Conservation (phyloP, 1,140 invertebrate genomes). For the Drosophila sturtevanti region DNA sequence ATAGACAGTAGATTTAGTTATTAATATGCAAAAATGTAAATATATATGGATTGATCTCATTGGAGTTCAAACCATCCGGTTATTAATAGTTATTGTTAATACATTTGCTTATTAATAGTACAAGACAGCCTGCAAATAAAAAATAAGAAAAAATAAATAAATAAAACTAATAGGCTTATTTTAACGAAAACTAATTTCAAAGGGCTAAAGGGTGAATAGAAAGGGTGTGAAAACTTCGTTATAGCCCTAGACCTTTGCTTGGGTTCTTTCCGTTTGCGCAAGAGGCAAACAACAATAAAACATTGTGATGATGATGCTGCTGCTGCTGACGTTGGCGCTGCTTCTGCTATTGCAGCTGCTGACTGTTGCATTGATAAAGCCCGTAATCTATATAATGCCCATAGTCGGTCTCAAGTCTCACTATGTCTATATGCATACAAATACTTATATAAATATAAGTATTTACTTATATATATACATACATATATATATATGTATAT, state of each 20-base stretch:
- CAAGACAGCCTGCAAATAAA: no score
- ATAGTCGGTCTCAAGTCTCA: slow-evolving; percentile 49
- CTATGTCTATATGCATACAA: slow-evolving; percentile 15
- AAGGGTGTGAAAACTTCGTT: not conserved
- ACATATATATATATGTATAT: slow-evolving; percentile 3
- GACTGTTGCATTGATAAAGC: slow-evolving; percentile 58
- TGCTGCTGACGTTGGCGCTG: slow-evolving; percentile 32
- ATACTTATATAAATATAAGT: not conserved
- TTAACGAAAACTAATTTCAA: no score
- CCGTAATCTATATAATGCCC: slow-evolving; percentile 58
- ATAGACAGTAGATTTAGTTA: no score
- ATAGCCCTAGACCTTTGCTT: not conserved
- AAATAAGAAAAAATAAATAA: no score
- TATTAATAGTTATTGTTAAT: no score
- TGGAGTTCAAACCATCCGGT: no score
- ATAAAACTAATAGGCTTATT: no score
- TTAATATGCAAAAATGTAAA: no score
- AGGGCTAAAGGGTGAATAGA: no score
- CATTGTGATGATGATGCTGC: slow-evolving; percentile 21
- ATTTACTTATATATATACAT: slow-evolving; percentile 6
- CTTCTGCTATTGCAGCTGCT: slow-evolving; percentile 17
- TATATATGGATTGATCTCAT: no score
- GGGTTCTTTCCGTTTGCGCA: slow-evolving; percentile 5
- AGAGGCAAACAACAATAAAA: slow-evolving; percentile 41
- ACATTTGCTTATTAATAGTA: no score